Evolutionary conservation across 2,113 vertebrate species (phyloP), one percentile per base, ranked within the genome.

Genomic region (Salvelinus namaycush): DNA sequence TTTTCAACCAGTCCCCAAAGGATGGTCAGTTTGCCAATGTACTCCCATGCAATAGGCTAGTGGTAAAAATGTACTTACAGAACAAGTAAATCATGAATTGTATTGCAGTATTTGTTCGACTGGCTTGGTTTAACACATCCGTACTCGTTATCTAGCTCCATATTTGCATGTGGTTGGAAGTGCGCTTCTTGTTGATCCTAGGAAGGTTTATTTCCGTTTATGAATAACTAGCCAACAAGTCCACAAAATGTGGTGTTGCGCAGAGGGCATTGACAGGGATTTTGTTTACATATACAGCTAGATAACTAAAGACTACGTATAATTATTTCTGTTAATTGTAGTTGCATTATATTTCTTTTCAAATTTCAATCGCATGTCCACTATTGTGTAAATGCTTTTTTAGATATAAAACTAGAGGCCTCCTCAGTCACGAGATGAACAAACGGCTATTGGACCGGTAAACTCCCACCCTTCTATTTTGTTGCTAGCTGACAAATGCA

Each of bases 231-330:
- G 54, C 16, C 54, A 57, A 4, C 20, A 5, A 62, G 59, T 62
- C 59, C 59, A 62, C n/a, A 62, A 11, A 62, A 24, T 62, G 8
- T 62, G 20, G 8, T 11, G 59, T 62, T 62, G 59, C 59, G 59
- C 71, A 73, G 71, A 68, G 44, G 62, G 16, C 31, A 78, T 67
- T 71, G 72, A 73, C 76, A 68, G 70, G 70, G 76, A 64, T 78
- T 73, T 78, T 78, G 76, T 78, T 78, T 78, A 78, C 71, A 73
- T 78, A 73, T 64, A 73, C 76, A 11, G n/a, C 59, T 62, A 4
- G 3, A 54, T 54, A 18, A 13, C 13, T 13, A 18, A 13, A 54
- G 51, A 4, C 3, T 18, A 54, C 12, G 16, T 54, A 54, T 54
- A 14, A 18, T 51, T 51, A 13, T 4, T 14, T 1, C 2, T 3